Conservation (phyloP, 1,140 invertebrate species). For the Ceratina calcarata region DNA sequence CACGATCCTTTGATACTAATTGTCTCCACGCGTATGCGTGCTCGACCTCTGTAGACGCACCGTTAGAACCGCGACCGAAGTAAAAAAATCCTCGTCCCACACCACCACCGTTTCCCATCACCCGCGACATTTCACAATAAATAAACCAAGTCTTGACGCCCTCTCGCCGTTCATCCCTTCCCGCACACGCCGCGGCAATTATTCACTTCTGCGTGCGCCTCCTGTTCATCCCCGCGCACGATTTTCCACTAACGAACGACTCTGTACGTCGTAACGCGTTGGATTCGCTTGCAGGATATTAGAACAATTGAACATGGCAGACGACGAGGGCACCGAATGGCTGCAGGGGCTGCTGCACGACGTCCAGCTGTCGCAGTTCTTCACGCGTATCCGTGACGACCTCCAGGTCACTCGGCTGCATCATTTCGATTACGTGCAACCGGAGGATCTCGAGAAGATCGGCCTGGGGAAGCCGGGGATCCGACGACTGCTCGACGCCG, state of each 20-base stretch:
- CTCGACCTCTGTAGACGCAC: neutral
- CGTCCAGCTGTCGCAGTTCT: constrained; percentile 96
- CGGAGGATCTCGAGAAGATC: constrained; percentile 96
- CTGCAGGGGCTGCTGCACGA: constrained; percentile 91
- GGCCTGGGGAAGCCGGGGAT: constrained; percentile 96
- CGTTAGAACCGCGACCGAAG: neutral
- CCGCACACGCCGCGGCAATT: too few relatives aligned
- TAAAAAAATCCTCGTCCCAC: neutral
- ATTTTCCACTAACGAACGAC: neutral
- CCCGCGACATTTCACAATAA: neutral
- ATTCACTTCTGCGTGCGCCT: neutral
- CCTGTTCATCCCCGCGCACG: neutral
- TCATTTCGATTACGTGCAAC: constrained; percentile 97
- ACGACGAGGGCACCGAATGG: constrained; percentile 88
- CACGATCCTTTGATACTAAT: neutral
- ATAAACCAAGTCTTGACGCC: neutral
- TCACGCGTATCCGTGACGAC: constrained; percentile 93
- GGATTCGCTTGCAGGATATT: neutral
- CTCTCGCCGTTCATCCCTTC: neutral
- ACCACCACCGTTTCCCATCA: too few relatives aligned
- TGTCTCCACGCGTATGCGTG: neutral
- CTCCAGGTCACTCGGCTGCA: constrained; percentile 93
- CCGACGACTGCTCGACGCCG: constrained; percentile 92
- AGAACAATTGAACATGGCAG: constrained; percentile 70
- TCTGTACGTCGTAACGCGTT: neutral